Conservation (phyloP, 2,888 invertebrate genomes). For the Diplazon laetatorius region DNA sequence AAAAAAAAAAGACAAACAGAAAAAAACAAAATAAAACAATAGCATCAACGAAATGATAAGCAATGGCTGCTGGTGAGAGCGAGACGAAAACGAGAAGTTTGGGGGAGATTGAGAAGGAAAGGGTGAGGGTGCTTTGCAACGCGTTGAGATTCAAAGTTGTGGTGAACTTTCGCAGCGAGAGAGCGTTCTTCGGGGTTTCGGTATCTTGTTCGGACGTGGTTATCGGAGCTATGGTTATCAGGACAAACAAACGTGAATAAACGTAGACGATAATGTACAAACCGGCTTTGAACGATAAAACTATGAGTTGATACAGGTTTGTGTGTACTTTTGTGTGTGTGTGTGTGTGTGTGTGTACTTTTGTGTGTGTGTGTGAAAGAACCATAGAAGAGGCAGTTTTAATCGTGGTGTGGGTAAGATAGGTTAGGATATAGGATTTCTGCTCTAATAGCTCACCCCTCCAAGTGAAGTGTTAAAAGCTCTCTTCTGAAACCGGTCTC, state of each 20-base stretch:
- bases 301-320: conserved; percentile 36
- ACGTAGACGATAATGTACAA: conserved; percentile 42
- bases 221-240: conserved; percentile 19
- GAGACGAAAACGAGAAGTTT: conserved; percentile 3
- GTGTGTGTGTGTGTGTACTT: background rate
- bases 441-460: conserved; percentile 27
- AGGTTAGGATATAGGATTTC: conserved; percentile 31
- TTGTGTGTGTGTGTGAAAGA: background rate
- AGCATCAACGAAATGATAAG: background rate
- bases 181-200: conserved; percentile 42
- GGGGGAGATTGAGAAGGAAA: no score
- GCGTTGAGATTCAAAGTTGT: conserved; percentile 50
- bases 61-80: background rate
- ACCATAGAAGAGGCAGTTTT: conserved; percentile 20
- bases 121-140: conserved; percentile 14
- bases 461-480: conserved; percentile 25
- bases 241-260: conserved; percentile 47
- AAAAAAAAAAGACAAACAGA: no score
- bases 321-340: background rate
- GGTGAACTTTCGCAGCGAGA: conserved; percentile 46
- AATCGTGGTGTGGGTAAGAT: conserved; percentile 6
- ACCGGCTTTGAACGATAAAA: conserved; percentile 45
- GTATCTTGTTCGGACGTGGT: conserved; percentile 34
- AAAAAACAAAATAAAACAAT: no score
- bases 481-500: conserved; percentile 8